Base-by-base conservation (phyloP, 2,888 invertebrate genomes). In the Cataglyphis albicans region DNA sequence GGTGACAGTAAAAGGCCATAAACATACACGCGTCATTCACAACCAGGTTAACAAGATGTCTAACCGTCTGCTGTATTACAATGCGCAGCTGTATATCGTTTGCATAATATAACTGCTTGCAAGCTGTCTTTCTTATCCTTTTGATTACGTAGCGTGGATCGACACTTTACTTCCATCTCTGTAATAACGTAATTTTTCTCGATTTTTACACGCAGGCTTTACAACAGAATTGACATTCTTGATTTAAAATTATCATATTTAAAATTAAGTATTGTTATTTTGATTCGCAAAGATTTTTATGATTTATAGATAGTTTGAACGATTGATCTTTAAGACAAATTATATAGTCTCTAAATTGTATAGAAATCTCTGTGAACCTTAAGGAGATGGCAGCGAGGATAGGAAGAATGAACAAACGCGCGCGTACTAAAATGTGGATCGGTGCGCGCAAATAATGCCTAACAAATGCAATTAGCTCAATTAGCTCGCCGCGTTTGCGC, bases 401-500 rank as follows among this genome's bases (percentile, higher is more conserved):
- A 35, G 29, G 1, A 59, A 68, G 52, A 15, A 48, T 38, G 63
- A 38, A 12, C 52, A 52, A 35, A 57, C 67, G 48, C 48, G 52
- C 25, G n/a, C 48, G 32, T 18, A 70, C 63, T 72, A 32, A 73
- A 38, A 72, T 64, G 59, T 73, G 72, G 21, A 55, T 86, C 84
- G 85, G 86, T 83, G 86, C 67, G 88, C 81, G 83, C 83, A 83
- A 88, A 68, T 75, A 84, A 74, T 67, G 86, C 83, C 87, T 91
- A 90, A 93, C 90, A 89, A 91, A 91, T 88, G 87, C 88, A 92
- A 93, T 92, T 93, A 93, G 91, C 67, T 90, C 93, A 92, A 92
- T 92, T 92, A 92, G 89, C 85, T 88, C 86, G 85, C 81, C 83
- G 85, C 85, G 90, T 86, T 84, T 85, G 85, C 89, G 70, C 83